A percentile compares a stretch with the other conserved stretches of the same genome.
These are phyloP conservation scores for Neodon shergylaensis DNA, from an alignment of 2,113 vertebrate genomes.

Conservation along the genomic window DNA sequence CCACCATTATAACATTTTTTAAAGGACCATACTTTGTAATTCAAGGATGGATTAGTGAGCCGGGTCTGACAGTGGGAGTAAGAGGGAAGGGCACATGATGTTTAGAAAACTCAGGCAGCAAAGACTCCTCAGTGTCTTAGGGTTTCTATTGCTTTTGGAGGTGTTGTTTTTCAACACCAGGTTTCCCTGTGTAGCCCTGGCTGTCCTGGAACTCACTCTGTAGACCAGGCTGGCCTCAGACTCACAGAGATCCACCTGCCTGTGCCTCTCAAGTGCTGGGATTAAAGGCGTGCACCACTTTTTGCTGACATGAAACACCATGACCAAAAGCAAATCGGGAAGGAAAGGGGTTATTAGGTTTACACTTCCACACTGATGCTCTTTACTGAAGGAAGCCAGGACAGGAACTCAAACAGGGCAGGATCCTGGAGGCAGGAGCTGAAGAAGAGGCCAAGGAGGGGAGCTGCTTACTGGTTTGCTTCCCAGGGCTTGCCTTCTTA, in stretches of 20 bases:
- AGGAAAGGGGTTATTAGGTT: neutral
- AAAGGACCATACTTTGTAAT: neutral
- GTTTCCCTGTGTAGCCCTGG: no score
- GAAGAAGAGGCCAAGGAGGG: neutral
- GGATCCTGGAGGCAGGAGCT: neutral
- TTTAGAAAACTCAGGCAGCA: neutral
- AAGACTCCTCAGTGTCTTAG: neutral
- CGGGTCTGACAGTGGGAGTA: neutral
- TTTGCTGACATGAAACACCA: neutral
- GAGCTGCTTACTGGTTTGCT: neutral
- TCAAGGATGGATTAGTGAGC: neutral
- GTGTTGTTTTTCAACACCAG: no score
- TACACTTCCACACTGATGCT: neutral
- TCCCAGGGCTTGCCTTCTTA: neutral
- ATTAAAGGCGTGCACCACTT: neutral
- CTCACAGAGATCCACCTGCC: no score
- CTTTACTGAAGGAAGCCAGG: neutral
- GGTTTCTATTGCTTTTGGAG: no score
- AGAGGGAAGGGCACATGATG: neutral
- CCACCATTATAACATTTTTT: neutral
- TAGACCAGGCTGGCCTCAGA: no score
- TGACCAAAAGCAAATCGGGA: neutral
- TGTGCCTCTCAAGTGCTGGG: no score
- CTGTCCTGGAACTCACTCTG: no score
- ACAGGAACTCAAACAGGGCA: neutral